Conservation (phyloP, 2,113 vertebrate species). For the Chaetops frenatus region DNA sequence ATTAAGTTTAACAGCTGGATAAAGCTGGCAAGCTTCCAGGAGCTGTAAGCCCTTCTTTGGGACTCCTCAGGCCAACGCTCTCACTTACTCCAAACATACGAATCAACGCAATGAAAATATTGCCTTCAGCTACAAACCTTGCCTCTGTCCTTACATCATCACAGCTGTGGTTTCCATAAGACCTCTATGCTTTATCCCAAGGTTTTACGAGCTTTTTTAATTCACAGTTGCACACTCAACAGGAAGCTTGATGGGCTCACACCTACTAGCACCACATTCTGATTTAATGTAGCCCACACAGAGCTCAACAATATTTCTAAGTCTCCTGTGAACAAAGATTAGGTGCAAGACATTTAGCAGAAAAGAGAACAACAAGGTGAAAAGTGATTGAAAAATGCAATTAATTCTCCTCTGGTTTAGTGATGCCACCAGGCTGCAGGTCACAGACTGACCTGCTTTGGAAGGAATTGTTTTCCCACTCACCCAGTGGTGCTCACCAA, state of each 20-base stretch:
- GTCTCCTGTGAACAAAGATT: not conserved
- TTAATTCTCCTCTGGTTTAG: not conserved
- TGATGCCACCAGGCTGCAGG: not conserved
- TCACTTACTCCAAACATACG: not conserved
- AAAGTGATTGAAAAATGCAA: not conserved
- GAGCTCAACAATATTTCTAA: not conserved
- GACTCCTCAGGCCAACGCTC: not conserved
- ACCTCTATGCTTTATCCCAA: not conserved
- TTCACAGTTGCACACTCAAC: not conserved
- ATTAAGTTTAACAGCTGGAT: slow-evolving; percentile 15
- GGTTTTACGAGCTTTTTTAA: slow-evolving; percentile 11
- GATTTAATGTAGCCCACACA: not conserved
- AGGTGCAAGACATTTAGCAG: not conserved
- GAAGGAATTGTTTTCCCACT: not conserved
- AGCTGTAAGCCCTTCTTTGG: not conserved
- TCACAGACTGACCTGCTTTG: not conserved
- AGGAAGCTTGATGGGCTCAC: not conserved
- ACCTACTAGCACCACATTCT: not conserved
- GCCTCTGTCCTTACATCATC: slow-evolving; percentile 38
- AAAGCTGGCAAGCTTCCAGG: not conserved
- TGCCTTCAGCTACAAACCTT: slow-evolving; percentile 55
- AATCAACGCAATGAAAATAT: slow-evolving; percentile 25
- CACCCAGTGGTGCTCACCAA: not conserved
- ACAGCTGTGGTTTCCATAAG: slow-evolving; percentile 43
- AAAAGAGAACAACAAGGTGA: not conserved